phyloP scores from a whole-genome alignment of 1,140 invertebrate species.

The Myzus persicae region DNA sequence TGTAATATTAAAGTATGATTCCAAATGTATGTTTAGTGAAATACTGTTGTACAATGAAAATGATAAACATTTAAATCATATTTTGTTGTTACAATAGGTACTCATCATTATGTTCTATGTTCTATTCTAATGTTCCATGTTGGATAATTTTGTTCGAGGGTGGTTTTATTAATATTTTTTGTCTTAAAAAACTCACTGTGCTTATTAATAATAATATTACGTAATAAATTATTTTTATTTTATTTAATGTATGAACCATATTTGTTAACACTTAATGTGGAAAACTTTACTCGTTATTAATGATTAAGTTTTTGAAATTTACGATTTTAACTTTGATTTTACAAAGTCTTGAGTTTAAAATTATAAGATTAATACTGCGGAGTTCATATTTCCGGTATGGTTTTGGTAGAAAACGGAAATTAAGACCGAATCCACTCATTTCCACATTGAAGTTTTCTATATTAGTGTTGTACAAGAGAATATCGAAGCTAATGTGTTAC shows the following conservation, averaged over 20 bases:
- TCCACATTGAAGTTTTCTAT: neutral
- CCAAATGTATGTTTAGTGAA: too few species aligned
- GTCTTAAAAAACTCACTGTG: too few species aligned
- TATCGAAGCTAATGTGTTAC: neutral
- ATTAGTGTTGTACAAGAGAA: neutral
- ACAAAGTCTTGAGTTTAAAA: neutral
- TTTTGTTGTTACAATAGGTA: too few species aligned
- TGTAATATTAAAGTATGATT: too few species aligned
- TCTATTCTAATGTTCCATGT: too few species aligned
- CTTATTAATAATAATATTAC: too few species aligned
- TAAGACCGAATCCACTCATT: neutral
- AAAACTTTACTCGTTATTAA: neutral
- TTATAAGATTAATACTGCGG: neutral
- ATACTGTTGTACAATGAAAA: too few species aligned
- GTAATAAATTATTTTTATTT: neutral
- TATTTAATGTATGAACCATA: neutral
- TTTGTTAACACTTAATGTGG: neutral
- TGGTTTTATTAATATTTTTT: too few species aligned
- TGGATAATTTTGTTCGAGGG: too few species aligned
- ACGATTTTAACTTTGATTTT: neutral
- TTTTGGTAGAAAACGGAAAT: constrained; percentile 7
- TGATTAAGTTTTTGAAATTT: neutral
- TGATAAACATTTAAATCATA: too few species aligned
- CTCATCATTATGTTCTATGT: too few species aligned
- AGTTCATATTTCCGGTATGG: neutral